Evolutionary conservation across 2,888 invertebrate species (phyloP).

Genomic region (Galerucella nymphaeae): DNA sequence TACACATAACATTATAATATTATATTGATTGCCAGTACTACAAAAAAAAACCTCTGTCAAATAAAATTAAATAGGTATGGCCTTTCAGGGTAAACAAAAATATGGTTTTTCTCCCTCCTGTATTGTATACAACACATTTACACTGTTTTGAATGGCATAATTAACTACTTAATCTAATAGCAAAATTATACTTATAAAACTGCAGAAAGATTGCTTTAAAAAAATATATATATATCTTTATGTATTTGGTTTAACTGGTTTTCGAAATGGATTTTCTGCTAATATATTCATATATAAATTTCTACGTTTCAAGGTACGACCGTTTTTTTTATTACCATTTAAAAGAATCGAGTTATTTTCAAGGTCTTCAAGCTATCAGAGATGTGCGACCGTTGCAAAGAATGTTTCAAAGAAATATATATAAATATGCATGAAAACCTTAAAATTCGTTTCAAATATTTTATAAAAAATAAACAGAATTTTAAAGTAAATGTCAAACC

Average conservation of each 20-base stretch:
- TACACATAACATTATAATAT: slow-evolving; percentile 5
- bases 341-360: slow-evolving; percentile 12
- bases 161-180: too few relatives aligned
- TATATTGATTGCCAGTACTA: too few relatives aligned
- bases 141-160: too few relatives aligned
- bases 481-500: not conserved
- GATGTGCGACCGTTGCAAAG: slow-evolving; percentile 15
- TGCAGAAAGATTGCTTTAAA: too few relatives aligned
- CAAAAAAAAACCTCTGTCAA: too few relatives aligned
- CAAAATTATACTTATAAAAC: too few relatives aligned
- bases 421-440: slow-evolving; percentile 14
- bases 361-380: slow-evolving; percentile 10
- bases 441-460: not conserved
- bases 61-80: too few relatives aligned
- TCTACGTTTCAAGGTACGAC: not conserved
- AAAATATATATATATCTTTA: not conserved
- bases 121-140: too few relatives aligned
- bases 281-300: not conserved
- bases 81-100: too few relatives aligned
- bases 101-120: too few relatives aligned
- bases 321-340: slow-evolving; percentile 12
- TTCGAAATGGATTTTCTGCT: not conserved
- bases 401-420: slow-evolving; percentile 11
- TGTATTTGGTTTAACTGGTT: not conserved
- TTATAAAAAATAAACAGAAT: not conserved